Base-by-base conservation (phyloP, 1,140 invertebrate genomes). In the Polyergus mexicanus region DNA sequence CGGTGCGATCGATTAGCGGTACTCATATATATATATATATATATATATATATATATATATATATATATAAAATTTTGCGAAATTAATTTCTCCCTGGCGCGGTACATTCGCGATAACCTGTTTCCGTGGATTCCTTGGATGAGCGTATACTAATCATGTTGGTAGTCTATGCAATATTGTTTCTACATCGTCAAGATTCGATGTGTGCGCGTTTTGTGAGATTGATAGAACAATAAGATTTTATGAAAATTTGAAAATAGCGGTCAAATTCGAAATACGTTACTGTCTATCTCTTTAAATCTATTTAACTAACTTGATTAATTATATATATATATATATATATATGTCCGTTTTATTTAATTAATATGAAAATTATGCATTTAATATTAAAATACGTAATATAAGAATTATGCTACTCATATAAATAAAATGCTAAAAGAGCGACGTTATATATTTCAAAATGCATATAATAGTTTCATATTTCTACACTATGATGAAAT, bases 11-110 rank as follows among this genome's bases (percentile, higher is more conserved):
- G 81, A 87, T 89, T 75, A 56, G n/a, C 28, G 71, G 68, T 87
- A 51, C n/a, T 56, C 69, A 51, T 32, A 32, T 32, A 32, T 32
- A 32, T 32, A 32, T 75, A 32, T 32, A 32, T 32, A 32, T 75
- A 51, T 32, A 32, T 32, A 32, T 32, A 32, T 32, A 32, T 75
- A 51, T 32, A 32, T 32, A 32, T 32, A 32, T 32, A 32, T 75
- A 51, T 32, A 32, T 32, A 32, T 32, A 32, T 32, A 32, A 69
- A 81, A 89, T 78, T 85, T 66, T 32, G 71, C 72, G 51, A 85
- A 87, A 91, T 91, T 88, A 88, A 90, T 91, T 90, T 80, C 65
- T 58, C 54, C 13, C 38, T 44, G 16, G 11, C 35, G 32, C 13
- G 28, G 69, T 66, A 65, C 38, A 71, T 76, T 58, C 41, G 5